Percentiles rank a stretch among this genome's conserved stretches.
Evolutionary conservation across 35 echinoderm and acorn worm genomes (phyloP).

Genomic region (Lytechinus variegatus): DNA sequence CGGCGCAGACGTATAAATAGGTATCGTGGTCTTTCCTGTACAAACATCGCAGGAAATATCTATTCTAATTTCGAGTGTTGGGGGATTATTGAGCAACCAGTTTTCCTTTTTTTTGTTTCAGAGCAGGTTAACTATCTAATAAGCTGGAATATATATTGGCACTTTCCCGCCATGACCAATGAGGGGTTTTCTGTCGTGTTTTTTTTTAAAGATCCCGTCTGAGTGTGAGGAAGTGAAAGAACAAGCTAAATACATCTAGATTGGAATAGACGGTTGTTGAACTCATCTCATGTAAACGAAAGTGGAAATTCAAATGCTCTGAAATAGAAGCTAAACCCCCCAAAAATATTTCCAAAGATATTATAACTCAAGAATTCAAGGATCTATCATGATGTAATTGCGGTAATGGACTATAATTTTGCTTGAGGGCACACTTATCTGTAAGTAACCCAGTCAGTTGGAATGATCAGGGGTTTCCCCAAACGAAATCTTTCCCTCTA

Average conservation of each 20-base stretch:
- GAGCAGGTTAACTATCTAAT: not conserved
- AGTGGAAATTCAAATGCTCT: not conserved
- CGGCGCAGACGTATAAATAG: not conserved
- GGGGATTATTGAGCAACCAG: not conserved
- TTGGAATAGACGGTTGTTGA: not conserved
- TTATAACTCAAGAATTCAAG: too few relatives aligned
- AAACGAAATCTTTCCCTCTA: too few relatives aligned
- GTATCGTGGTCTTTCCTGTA: not conserved
- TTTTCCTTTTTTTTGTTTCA: not conserved
- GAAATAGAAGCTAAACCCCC: not conserved
- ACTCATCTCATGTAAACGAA: not conserved
- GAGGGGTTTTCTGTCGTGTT: not conserved
- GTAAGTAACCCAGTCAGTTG: too few relatives aligned
- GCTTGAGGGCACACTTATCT: too few relatives aligned
- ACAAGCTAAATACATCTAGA: not conserved
- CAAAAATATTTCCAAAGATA: too few relatives aligned
- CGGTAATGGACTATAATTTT: too few relatives aligned
- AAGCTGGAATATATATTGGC: not conserved
- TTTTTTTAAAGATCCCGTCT: not conserved
- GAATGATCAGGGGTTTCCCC: too few relatives aligned
- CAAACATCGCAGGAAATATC: not conserved
- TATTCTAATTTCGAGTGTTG: not conserved
- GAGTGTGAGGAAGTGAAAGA: not conserved
- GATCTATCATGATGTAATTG: too few relatives aligned
- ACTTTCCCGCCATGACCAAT: not conserved